These are phyloP conservation scores for Carpatolechia fugitivella DNA, from an alignment of 2,888 invertebrate genomes.

Conservation along the genomic window DNA sequence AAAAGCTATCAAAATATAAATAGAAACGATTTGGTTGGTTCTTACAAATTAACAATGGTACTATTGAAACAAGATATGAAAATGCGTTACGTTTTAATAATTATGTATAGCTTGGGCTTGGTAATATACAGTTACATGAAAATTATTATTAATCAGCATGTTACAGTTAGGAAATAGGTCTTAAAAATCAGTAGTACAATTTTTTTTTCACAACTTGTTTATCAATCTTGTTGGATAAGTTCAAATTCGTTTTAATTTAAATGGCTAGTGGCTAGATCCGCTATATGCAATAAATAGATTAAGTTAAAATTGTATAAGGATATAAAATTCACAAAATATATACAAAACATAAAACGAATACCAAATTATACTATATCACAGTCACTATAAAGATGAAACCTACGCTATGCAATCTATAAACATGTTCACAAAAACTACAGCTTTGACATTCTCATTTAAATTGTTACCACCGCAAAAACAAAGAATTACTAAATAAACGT, in stretches of 20 bases:
- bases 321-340: slow-evolving; percentile 73
- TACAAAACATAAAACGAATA: slow-evolving; percentile 62
- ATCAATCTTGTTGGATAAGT: slow-evolving; percentile 24
- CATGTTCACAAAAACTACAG: slow-evolving; percentile 58
- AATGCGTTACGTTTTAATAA: slow-evolving; percentile 55
- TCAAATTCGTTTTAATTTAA: slow-evolving; percentile 36
- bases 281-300: slow-evolving; percentile 61
- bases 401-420: slow-evolving; percentile 69
- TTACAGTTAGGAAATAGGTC: slow-evolving; percentile 39
- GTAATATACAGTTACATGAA: slow-evolving; percentile 31
- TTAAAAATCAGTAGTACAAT: slow-evolving; percentile 44
- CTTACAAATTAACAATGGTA: neutral
- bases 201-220: slow-evolving; percentile 43
- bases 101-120: slow-evolving; percentile 44
- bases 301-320: slow-evolving; percentile 74
- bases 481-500: neutral
- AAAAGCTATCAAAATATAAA: too few species aligned
- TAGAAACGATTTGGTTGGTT: too few species aligned
- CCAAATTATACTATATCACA: slow-evolving; percentile 78
- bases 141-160: slow-evolving; percentile 39
- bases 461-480: neutral
- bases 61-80: slow-evolving; percentile 35
- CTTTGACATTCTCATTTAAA: slow-evolving; percentile 12
- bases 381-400: slow-evolving; percentile 73
- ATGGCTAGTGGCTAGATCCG: slow-evolving; percentile 31